Base-by-base conservation (phyloP, 2,113 vertebrate genomes). In the Podarcis raffonei region DNA sequence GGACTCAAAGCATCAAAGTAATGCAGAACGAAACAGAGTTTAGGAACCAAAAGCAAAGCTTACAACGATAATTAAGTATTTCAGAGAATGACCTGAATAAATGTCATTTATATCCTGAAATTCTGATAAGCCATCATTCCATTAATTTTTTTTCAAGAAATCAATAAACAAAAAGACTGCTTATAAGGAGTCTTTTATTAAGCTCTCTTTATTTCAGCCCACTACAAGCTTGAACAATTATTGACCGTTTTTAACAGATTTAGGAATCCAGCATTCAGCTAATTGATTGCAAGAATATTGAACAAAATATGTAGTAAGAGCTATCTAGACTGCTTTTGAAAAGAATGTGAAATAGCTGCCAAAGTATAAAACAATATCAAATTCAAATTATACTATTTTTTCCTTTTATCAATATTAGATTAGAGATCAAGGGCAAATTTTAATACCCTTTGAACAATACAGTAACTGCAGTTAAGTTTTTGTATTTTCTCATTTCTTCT, bases 341-440 rank as follows among this genome's bases (percentile, higher is more conserved):
- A 74, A 82, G 13, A 81, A 62, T 6, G 27, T 3, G 42, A 80
- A 80, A 53, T 48, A 35, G 15, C 18, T 69, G 23, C 1, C n/a
- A 62, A n/a, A 23, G 30, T 59, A 72, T 81, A 62, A 81, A 81
- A 8, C 18, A 62, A 25, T 65, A 83, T 88, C 59, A 83, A 48
- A 76, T n/a, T 83, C 30, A 20, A 42, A 42, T 53, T 83, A 71
- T 0, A 62, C 6, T 1, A 53, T 53, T 32, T n/a, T 74, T 15
- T 74, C 25, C 25, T 69, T 69, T 69, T 27, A 69, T 69, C 68
- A 72, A 72, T 72, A 32, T 72, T 32, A 32, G 32, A 30, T 81
- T 81, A 77, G 72, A 72, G 39, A 71, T 72, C 42, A 66, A 88
- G 39, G 22, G n/a, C 48, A 59, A 65, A 87, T 86, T 86, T 22